phyloP scores from a whole-genome alignment of 2,888 invertebrate species.

The Podabrus alpinus region DNA sequence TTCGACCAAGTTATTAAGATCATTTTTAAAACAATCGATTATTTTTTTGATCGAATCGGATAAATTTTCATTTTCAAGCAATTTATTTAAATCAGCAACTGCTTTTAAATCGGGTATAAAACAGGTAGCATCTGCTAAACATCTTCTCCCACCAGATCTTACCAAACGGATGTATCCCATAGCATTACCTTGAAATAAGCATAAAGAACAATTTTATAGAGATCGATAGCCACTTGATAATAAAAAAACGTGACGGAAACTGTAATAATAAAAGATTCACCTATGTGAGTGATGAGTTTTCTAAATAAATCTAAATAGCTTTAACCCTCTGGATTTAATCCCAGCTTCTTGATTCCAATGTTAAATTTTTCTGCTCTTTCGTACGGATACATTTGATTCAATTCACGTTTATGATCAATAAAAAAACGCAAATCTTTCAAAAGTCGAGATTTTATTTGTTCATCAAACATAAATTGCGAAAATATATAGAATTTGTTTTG shows the following conservation, averaged over 20 bases:
- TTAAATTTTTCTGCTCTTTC: slow-evolving; percentile 94
- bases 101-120: slow-evolving; percentile 82
- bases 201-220: background rate
- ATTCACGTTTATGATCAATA: slow-evolving; percentile 70
- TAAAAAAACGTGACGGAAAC: background rate
- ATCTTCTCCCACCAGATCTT: slow-evolving; percentile 90
- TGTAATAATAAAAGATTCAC: slow-evolving; percentile 52
- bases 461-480: slow-evolving; percentile 97
- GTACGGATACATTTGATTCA: slow-evolving; percentile 77
- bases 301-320: slow-evolving; percentile 94
- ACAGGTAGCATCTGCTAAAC: slow-evolving; percentile 86
- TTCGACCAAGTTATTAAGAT: slow-evolving; percentile 75
- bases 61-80: slow-evolving; percentile 64
- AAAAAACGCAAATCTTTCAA: slow-evolving; percentile 86
- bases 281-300: slow-evolving; percentile 90
- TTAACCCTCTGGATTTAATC: slow-evolving; percentile 77
- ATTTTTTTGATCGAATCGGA: slow-evolving; percentile 66
- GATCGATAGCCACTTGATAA: background rate
- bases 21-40: slow-evolving; percentile 75
- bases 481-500: slow-evolving; percentile 91
- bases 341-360: slow-evolving; percentile 85
- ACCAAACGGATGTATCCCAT: slow-evolving; percentile 95
- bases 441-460: slow-evolving; percentile 93
- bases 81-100: slow-evolving; percentile 62
- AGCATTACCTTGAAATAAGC: slow-evolving; percentile 70